Conservation (phyloP, 2,888 invertebrate species). For the Acronicta aceris region DNA sequence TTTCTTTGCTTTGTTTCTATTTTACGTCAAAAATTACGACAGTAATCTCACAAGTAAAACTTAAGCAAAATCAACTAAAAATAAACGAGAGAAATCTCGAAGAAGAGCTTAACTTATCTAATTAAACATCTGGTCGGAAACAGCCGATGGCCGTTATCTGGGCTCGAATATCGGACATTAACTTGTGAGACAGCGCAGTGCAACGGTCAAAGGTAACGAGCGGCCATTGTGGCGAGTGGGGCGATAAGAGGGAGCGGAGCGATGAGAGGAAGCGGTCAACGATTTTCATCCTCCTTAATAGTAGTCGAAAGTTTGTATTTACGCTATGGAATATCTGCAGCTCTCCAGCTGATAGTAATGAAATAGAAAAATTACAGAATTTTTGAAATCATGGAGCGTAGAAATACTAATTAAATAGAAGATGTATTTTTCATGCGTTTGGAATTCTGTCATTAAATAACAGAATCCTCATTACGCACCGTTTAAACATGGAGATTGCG, state of each 20-base stretch:
- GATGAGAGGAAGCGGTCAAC: slow-evolving; percentile 45
- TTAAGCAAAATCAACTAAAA: slow-evolving; percentile 45
- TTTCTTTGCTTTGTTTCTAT: neutral
- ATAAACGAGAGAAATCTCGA: slow-evolving; percentile 43
- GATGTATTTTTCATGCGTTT: too few species aligned
- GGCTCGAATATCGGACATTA: slow-evolving; percentile 73
- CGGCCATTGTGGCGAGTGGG: slow-evolving; percentile 42
- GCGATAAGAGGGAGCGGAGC: slow-evolving; percentile 64
- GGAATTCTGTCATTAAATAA: too few species aligned
- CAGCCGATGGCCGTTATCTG: slow-evolving; percentile 75
- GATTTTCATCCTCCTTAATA: too few species aligned
- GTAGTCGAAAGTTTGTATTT: too few species aligned
- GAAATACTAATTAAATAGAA: too few species aligned
- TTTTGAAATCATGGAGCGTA: too few species aligned
- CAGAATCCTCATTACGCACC: too few species aligned
- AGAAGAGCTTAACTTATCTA: slow-evolving; percentile 69
- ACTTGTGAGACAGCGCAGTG: slow-evolving; percentile 66
- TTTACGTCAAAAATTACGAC: neutral
- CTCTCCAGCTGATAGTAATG: too few species aligned
- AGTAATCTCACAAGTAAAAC: slow-evolving; percentile 22
- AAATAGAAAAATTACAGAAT: too few species aligned
- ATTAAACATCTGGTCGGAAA: slow-evolving; percentile 75
- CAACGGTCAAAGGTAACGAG: slow-evolving; percentile 74
- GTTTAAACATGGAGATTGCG: too few species aligned
- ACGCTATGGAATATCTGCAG: too few species aligned